Evolutionary conservation across 2,797 vertebrate genomes (phyloP).

Genomic region (Trichosurus vulpecula): DNA sequence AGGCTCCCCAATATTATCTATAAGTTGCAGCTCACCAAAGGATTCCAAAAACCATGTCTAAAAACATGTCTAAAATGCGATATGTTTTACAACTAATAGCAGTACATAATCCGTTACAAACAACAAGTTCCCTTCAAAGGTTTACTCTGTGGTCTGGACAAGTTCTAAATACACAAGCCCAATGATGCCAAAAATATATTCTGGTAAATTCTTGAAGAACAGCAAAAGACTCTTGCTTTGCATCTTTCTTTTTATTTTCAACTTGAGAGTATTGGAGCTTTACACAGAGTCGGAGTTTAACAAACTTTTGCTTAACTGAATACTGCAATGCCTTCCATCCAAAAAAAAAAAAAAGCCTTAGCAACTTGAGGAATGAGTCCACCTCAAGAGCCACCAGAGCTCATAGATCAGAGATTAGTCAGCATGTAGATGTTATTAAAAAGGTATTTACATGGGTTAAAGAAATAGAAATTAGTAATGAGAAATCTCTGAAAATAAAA

Average conservation of each 20-base stretch:
- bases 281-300: neutral
- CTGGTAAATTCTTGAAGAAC: neutral
- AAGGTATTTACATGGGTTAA: constrained; percentile 29
- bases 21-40: neutral
- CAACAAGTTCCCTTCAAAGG: constrained; percentile 5
- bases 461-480: neutral
- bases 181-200: constrained; percentile 16
- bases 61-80: constrained; percentile 8
- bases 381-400: neutral
- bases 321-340: neutral
- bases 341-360: neutral
- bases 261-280: neutral
- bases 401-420: constrained; percentile 5
- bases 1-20: neutral
- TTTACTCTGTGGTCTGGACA: constrained; percentile 15
- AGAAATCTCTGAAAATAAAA: constrained; percentile 26
- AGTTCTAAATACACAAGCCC: constrained; percentile 5
- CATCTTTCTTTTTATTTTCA: neutral
- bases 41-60: constrained; percentile 50
- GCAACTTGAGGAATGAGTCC: neutral
- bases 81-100: constrained; percentile 8
- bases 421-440: constrained; percentile 13
- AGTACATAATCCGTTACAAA: constrained; percentile 10
- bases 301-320: neutral
- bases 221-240: neutral